phyloP scores from a whole-genome alignment of 2,113 vertebrate genomes.

The Paradisaea rubra region DNA sequence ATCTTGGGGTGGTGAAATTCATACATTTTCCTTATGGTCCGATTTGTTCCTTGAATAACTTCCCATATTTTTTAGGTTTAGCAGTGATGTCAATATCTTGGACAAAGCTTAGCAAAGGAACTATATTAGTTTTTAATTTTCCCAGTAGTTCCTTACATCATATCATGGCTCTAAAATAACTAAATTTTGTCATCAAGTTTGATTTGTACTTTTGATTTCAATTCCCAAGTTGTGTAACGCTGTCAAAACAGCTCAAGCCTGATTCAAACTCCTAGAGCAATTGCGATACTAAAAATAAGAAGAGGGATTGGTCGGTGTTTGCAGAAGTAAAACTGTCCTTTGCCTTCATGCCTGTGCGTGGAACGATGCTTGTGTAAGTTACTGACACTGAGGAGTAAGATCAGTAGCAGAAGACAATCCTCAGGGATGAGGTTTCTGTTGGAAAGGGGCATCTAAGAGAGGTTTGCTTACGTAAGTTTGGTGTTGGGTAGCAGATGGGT shows the following conservation, averaged over 20 bases:
- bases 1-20: not conserved
- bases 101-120: not conserved
- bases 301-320: not conserved
- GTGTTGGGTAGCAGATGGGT: fast-evolving
- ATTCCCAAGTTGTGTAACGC: not conserved
- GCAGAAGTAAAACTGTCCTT: not conserved
- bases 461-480: not conserved
- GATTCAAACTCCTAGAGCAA: not conserved
- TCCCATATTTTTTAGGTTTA: not conserved
- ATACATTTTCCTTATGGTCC: not conserved
- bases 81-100: not conserved
- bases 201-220: not conserved
- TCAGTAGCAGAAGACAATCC: not conserved
- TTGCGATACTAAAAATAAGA: not conserved
- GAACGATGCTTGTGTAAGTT: not conserved
- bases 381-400: not conserved
- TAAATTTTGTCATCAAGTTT: not conserved
- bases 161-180: not conserved
- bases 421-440: not conserved
- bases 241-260: not conserved
- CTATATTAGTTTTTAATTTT: not conserved
- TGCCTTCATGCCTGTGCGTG: not conserved
- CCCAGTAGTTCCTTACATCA: not conserved
- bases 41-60: not conserved
- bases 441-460: not conserved